Conservation (phyloP, 1,140 invertebrate species). For the Bradysia coprophila region DNA sequence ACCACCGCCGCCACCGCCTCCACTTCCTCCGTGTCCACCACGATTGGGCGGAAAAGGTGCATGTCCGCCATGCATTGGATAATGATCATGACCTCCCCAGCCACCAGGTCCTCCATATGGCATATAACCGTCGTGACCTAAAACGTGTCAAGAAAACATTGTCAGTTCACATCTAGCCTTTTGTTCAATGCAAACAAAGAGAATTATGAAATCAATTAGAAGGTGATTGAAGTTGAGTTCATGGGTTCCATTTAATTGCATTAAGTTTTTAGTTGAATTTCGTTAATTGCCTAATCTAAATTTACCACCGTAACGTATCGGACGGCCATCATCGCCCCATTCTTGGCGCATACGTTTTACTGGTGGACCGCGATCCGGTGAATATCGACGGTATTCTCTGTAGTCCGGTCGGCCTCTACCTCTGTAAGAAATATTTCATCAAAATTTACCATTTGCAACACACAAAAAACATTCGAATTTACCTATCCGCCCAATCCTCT, state of each 20-base stretch:
- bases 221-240: no score
- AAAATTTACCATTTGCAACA: neutral
- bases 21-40: neutral
- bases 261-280: no score
- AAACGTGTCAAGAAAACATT: slow-evolving; percentile 22
- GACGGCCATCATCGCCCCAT: slow-evolving; percentile 35
- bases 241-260: no score
- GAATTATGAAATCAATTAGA: no score
- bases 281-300: neutral
- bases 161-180: no score
- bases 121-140: slow-evolving; percentile 21
- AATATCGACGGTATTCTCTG: slow-evolving; percentile 55
- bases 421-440: slow-evolving; percentile 16
- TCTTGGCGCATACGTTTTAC: slow-evolving; percentile 63
- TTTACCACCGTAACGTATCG: slow-evolving; percentile 21
- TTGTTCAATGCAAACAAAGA: no score
- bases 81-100: slow-evolving; percentile 23
- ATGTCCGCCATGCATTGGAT: slow-evolving; percentile 11
- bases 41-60: no score
- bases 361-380: slow-evolving; percentile 56
- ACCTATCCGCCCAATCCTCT: slow-evolving; percentile 59
- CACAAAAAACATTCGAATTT: neutral
- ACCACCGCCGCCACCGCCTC: neutral
- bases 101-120: slow-evolving; percentile 10
- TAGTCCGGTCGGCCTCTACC: slow-evolving; percentile 41